Percentiles rank a stretch among this genome's conserved stretches.
Conservation (phyloP, 2,113 vertebrate genomes). For the Mystacornis crossleyi region DNA sequence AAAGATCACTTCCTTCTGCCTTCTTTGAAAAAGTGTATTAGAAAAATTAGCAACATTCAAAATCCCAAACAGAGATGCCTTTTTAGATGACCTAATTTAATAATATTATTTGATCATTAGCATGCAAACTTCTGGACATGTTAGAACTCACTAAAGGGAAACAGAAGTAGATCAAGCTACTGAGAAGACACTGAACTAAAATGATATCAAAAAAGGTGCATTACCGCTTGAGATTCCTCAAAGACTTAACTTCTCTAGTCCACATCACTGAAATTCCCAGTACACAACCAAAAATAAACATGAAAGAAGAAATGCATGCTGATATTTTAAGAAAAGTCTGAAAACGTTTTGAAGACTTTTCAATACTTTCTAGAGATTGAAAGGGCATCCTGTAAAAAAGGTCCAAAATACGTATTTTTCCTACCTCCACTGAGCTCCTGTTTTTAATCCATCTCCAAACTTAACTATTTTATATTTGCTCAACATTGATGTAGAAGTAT, state of each 20-base stretch:
- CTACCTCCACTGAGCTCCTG: background rate
- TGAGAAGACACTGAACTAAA: background rate
- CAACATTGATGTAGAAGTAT: background rate
- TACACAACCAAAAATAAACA: constrained; percentile 7
- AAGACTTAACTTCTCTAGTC: background rate
- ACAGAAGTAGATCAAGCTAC: background rate
- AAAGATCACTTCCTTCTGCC: background rate
- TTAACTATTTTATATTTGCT: background rate
- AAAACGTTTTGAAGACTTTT: background rate
- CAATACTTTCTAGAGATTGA: background rate
- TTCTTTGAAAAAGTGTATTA: background rate
- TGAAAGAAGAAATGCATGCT: background rate
- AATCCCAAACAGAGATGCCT: background rate
- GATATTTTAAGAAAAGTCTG: background rate
- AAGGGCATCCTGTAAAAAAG: background rate
- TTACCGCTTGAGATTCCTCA: background rate
- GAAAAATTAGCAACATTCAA: background rate
- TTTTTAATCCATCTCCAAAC: background rate
- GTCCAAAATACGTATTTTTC: background rate
- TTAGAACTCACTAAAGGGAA: background rate
- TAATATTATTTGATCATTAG: background rate
- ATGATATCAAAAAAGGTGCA: background rate
- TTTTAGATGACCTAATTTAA: background rate
- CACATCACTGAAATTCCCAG: background rate
- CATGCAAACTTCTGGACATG: background rate